phyloP scores from a whole-genome alignment of 2,113 vertebrate genomes.

The Recurvirostra avosetta region DNA sequence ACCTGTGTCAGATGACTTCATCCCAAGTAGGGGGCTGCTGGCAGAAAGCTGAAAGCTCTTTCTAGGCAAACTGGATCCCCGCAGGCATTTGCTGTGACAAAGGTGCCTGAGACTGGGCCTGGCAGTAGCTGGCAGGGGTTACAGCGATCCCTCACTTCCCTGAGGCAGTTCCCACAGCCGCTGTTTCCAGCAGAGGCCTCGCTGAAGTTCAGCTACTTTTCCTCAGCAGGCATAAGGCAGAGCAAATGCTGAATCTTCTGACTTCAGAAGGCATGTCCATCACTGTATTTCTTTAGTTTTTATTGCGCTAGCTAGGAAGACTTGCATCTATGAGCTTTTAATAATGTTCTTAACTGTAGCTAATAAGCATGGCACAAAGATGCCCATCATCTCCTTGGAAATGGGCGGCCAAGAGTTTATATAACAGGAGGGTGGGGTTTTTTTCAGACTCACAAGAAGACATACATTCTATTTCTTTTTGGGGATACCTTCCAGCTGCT shows the following conservation, averaged over 20 bases:
- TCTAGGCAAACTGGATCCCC: background rate
- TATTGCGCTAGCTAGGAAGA: background rate
- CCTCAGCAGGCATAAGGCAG: background rate
- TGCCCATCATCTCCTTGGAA: background rate
- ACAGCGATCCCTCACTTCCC: background rate
- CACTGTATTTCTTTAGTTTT: background rate
- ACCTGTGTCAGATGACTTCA: background rate
- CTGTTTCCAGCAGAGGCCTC: background rate
- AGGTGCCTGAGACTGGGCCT: background rate
- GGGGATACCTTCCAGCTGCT: background rate
- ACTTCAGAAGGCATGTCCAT: background rate
- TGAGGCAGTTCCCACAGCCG: accelerated
- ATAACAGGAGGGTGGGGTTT: background rate
- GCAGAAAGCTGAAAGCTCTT: background rate
- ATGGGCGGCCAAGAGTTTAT: background rate
- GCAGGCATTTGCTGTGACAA: background rate
- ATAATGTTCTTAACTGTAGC: background rate
- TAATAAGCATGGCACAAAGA: background rate
- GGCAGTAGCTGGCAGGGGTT: background rate
- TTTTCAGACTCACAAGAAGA: background rate
- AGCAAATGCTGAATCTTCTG: background rate
- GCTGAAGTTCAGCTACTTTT: background rate
- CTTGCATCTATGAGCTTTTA: background rate
- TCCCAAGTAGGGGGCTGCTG: background rate
- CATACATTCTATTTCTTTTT: background rate